Base-by-base conservation (phyloP, 2,113 vertebrate genomes). In the Phalacrocorax brasilianus region DNA sequence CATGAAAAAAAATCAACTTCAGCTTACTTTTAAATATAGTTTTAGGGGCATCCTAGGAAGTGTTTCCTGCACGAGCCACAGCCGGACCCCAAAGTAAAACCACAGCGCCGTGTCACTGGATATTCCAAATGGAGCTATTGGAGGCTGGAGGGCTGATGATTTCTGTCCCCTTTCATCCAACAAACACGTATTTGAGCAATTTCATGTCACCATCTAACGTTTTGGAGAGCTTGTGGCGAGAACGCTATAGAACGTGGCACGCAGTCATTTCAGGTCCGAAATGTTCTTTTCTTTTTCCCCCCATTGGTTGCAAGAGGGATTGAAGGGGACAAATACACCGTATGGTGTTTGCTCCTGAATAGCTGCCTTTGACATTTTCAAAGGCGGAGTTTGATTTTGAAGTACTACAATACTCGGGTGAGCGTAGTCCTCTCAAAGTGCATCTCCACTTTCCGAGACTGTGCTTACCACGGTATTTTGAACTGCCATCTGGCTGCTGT, bases 221-320 rank as follows among this genome's bases (percentile, higher is more conserved):
- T 73, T 35, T 2, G 38, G 53, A n/a, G 40, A 55, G 59, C 59
- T 45, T 30, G 68, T 14, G 3, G 38, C 8, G 59, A 73, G 77
- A 55, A 0, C n/a, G 0, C 26, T 27, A 21, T 6, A 2, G 0
- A 7, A 16, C 6, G n/a, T 9, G 12, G 59, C 49, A 16, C 1
- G 53, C 50, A 68, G 44, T 3, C 56, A 22, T 71, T 66, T 79
- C 47, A 53, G 42, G 42, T 47, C 65, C 24, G 61, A 85, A 94
- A 49, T 28, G 26, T 33, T 52, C 49, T 22, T 22, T 53, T 32
- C 21, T 28, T 35, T 47, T 55, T 14, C 13, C 50, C 20, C 15
- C 49, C 15, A 8, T 45, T n/a, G 63, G 61, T 52, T 55, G 28
- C 28, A 11, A 52, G 74, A 88, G 78, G 74, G 56, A 5, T 1